Evolutionary conservation across 2,113 vertebrate species (phyloP).

Genomic region (Hypomesus transpacificus): DNA sequence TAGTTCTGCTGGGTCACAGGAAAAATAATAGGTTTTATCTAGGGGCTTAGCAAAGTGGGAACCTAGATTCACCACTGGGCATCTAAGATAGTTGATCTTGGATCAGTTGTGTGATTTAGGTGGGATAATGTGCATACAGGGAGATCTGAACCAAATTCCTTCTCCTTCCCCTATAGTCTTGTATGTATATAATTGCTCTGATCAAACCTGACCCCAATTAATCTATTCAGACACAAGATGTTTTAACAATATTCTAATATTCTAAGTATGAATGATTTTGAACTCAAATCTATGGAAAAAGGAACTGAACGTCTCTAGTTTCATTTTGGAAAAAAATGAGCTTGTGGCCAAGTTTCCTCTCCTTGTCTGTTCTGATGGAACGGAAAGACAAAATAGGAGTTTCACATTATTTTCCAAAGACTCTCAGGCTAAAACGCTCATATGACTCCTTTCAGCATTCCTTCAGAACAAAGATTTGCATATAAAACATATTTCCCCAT

Average conservation of each 20-base stretch:
- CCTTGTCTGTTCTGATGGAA: slow-evolving; percentile 48
- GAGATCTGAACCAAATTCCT: too few relatives aligned
- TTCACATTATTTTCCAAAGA: slow-evolving; percentile 52
- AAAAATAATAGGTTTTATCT: too few relatives aligned
- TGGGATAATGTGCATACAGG: too few relatives aligned
- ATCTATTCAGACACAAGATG: too few relatives aligned
- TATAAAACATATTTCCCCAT: not conserved
- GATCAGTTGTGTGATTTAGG: not conserved
- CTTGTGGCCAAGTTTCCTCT: slow-evolving; percentile 59
- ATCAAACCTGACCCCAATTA: too few relatives aligned
- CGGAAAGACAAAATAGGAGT: slow-evolving; percentile 57
- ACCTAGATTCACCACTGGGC: too few relatives aligned
- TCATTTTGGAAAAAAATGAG: slow-evolving; percentile 8
- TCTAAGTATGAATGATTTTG: not conserved
- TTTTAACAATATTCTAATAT: too few relatives aligned
- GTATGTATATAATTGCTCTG: too few relatives aligned
- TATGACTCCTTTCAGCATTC: not conserved
- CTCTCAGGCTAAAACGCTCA: slow-evolving; percentile 20
- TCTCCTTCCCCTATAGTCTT: too few relatives aligned
- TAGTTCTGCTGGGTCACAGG: too few relatives aligned
- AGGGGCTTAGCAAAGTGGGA: too few relatives aligned
- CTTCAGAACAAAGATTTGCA: slow-evolving; percentile 13
- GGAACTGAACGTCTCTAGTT: slow-evolving; percentile 29
- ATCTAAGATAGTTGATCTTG: too few relatives aligned
- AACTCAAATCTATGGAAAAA: slow-evolving; percentile 18